Evolutionary conservation across 2,888 invertebrate species (phyloP).

Genomic region (Idaea aversata): DNA sequence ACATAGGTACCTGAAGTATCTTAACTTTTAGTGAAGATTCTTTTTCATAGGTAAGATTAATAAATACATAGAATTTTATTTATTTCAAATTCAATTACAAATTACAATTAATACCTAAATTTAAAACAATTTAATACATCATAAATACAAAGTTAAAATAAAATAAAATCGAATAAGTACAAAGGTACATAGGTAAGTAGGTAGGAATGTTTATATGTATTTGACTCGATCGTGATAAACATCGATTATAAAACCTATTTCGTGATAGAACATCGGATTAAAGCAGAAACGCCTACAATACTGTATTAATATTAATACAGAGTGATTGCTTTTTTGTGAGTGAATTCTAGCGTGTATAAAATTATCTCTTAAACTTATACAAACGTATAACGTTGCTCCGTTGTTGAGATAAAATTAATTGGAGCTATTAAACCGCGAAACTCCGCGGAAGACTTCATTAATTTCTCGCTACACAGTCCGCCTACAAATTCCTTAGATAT

Average conservation of each 20-base stretch:
- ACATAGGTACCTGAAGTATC: too few relatives aligned
- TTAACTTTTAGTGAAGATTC: too few relatives aligned
- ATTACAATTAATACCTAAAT: too few relatives aligned
- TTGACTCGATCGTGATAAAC: constrained; percentile 11
- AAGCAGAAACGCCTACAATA: constrained; percentile 1
- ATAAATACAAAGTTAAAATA: too few relatives aligned
- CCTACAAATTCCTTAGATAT: constrained; percentile 67
- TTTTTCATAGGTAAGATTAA: too few relatives aligned
- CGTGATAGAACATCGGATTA: constrained; percentile 7
- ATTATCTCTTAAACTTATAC: constrained; percentile 12
- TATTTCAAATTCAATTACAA: too few relatives aligned
- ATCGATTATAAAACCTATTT: constrained; percentile 5
- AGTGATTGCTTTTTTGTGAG: constrained; percentile 13
- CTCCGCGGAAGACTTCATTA: constrained; percentile 76
- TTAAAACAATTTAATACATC: too few relatives aligned
- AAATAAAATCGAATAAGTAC: too few relatives aligned
- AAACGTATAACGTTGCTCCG: constrained; percentile 45
- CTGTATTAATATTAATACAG: constrained; percentile 11
- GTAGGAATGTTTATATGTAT: constrained; percentile 11
- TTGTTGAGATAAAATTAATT: constrained; percentile 77
- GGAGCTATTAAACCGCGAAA: constrained; percentile 73
- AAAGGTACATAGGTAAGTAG: too few relatives aligned
- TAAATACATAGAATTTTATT: too few relatives aligned
- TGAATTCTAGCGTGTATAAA: constrained; percentile 20
- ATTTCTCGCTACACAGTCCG: constrained; percentile 67